Evolutionary conservation across 1,140 invertebrate species (phyloP), one percentile per base, ranked within the genome.

Genomic region (Bombus waltoni): DNA sequence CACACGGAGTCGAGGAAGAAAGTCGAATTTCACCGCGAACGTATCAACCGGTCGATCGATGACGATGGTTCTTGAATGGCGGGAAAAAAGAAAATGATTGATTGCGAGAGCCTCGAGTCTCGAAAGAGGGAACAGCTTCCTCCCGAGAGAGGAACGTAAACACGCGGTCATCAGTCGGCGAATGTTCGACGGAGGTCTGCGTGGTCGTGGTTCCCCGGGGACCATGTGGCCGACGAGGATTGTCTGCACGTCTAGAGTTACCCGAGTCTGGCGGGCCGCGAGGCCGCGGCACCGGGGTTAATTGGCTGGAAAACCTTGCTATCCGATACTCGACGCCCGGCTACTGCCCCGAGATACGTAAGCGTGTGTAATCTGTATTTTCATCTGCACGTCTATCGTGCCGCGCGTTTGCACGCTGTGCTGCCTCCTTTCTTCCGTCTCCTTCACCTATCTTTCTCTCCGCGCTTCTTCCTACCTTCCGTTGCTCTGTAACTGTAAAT

Each of bases 241-340:
- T 89, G 87, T 86, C 87, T 81, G 87, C 89, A 76, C 89, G 93
- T 94, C 91, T 94, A 94, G 92, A 91, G 93, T 94, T 94, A 94
- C 94, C 81, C 92, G 88, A 84, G 84, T 74, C 89, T 88, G 83
- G 86, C 87, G 84, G 25, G 53, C 87, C 87, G 84, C 81, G 82
- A 78, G 87, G 59, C 89, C 90, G 87, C 87, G 87, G 78, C 85
- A 90, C 89, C 70, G 83, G 90, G 93, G 93, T 94, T 94, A 95
- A 95, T 95, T 94, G 94, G 91, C 93, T 94, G 94, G 94, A 95
- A 95, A 95, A 95, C 93, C 91, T 92, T 86, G 94, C 92, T 93
- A 94, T 93, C 93, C 91, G 94, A 94, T 94, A 94, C 93, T 91
- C 90, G 88, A 93, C 81, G 73, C 92, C 90, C 74, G 86, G 93